Evolutionary conservation across 1,140 invertebrate genomes (phyloP), one percentile per base, ranked within the genome.

Genomic region (Myzus persicae): DNA sequence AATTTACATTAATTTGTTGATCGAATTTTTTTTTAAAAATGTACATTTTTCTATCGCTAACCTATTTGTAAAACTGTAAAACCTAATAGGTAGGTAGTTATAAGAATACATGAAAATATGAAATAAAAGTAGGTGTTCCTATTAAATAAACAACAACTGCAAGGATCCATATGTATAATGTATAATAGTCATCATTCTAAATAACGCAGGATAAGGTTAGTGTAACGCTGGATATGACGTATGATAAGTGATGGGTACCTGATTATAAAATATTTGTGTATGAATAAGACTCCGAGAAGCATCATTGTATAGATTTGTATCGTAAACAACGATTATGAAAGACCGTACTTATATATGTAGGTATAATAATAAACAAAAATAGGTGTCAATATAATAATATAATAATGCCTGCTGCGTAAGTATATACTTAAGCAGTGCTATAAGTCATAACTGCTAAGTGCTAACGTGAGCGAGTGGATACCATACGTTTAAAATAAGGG

Each of bases 381-480:
- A n/a, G n/a, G 31, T 76, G n/a, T n/a, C 31, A n/a, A n/a, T 18
- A n/a, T 76, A 76, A 76, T 76, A 76, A n/a, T 36, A 76, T 18
- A 20, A 76, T n/a, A 18, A 14, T 14, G n/a, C n/a, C n/a, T n/a
- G n/a, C n/a, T n/a, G n/a, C n/a, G n/a, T n/a, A n/a, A 76, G n/a
- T 76, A n/a, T 14, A 7, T 9, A 11, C 54, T 8, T 59, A 8
- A 2, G 2, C 31, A 59, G 54, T 6, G 7, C 5, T 67, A n/a
- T 76, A 76, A 76, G 59, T 76, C 36, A n/a, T 76, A n/a, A 76
- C 59, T 76, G n/a, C n/a, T n/a, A 76, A 76, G 59, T 76, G 31
- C 14, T 76, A 76, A 76, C 59, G 31, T 31, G 5, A 76, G 14
- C 14, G n/a, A 36, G 7, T n/a, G 5, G 59, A 76, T 76, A 18